Evolutionary conservation across 2,113 vertebrate species (phyloP).

Genomic region (Tychaedon coryphoeus): DNA sequence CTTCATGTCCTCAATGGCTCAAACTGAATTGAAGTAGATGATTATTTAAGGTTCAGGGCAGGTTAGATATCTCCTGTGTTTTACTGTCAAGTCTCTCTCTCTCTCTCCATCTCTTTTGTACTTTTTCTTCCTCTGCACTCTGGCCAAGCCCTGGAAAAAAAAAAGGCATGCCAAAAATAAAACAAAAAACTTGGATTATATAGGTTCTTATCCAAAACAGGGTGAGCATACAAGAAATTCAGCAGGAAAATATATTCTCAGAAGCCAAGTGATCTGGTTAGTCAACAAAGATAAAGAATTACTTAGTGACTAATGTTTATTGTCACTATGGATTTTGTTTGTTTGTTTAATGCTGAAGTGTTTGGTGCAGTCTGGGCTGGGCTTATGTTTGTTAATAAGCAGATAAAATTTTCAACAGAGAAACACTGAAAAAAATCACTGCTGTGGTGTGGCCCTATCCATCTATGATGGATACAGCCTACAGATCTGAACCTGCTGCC

Average conservation of each 20-base stretch:
- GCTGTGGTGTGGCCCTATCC: background rate
- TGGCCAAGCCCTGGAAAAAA: background rate
- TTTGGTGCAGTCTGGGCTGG: background rate
- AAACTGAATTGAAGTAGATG: background rate
- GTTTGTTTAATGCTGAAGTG: background rate
- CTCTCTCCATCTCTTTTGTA: background rate
- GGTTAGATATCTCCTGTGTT: background rate
- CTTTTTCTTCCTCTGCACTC: background rate
- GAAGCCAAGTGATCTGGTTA: background rate
- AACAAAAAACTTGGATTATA: background rate
- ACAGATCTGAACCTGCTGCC: background rate
- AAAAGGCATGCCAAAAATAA: background rate
- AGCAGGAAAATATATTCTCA: background rate
- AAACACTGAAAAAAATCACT: background rate
- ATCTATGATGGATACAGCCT: background rate
- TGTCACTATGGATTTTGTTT: background rate
- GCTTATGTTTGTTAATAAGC: background rate
- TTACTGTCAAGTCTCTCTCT: background rate
- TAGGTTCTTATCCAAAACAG: background rate
- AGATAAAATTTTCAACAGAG: background rate
- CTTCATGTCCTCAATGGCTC: background rate
- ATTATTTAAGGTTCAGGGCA: slow-evolving; percentile 11
- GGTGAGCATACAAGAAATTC: background rate
- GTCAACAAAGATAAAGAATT: background rate
- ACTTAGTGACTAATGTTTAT: background rate